Conservation (phyloP, 2,797 vertebrate genomes). For the Rhadinocentrus ornatus region DNA sequence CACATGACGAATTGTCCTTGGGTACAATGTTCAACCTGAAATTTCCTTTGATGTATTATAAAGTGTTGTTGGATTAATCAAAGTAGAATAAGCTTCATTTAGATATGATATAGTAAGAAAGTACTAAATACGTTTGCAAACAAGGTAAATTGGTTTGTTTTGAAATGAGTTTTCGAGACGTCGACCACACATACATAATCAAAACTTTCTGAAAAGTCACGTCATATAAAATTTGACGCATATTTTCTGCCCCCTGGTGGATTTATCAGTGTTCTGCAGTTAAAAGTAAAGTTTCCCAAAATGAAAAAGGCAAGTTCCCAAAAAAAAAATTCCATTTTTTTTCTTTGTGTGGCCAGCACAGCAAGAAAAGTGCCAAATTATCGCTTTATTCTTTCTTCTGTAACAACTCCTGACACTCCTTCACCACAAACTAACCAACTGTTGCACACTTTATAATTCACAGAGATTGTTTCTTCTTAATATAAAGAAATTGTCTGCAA, state of each 20-base stretch:
- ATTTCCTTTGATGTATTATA: background rate
- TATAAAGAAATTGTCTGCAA: background rate
- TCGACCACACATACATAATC: too few relatives aligned
- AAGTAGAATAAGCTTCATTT: background rate
- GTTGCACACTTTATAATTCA: background rate
- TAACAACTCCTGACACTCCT: conserved; percentile 1
- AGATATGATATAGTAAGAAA: background rate
- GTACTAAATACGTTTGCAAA: background rate
- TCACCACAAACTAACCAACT: background rate
- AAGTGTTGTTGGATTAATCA: background rate
- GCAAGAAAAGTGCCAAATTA: too few relatives aligned
- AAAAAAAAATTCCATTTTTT: too few relatives aligned
- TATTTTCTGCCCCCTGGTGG: too few relatives aligned
- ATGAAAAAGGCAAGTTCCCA: too few relatives aligned
- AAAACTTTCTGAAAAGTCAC: too few relatives aligned
- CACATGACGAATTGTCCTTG: background rate
- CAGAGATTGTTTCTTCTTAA: background rate
- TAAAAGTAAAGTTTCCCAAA: too few relatives aligned
- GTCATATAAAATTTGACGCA: too few relatives aligned
- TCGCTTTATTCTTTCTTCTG: background rate
- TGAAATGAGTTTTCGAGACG: background rate
- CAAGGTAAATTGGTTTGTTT: background rate
- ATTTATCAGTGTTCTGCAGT: too few relatives aligned
- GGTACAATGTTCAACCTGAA: background rate
- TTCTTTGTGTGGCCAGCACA: background rate